Conservation (phyloP, 2,797 vertebrate species). For the Trachurus trachurus region DNA sequence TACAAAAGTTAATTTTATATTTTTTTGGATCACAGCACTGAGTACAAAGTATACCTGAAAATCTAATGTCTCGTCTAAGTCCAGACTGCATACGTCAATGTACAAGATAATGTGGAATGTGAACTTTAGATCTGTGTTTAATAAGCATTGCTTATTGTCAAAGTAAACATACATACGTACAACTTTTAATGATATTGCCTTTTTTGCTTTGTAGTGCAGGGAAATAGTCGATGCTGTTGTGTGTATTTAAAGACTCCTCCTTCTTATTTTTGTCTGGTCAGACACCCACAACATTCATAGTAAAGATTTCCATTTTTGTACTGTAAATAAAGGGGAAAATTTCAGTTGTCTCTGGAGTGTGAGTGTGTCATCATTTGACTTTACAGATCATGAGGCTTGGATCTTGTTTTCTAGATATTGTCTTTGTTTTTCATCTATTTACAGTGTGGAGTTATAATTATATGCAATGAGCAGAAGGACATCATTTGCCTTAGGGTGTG, state of each 20-base stretch:
- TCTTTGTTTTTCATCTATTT: background rate
- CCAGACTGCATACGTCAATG: slow-evolving; percentile 63
- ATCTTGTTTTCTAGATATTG: background rate
- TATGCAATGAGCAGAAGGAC: background rate
- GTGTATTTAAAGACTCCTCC: slow-evolving; percentile 41
- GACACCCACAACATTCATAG: slow-evolving; percentile 53
- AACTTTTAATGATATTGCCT: slow-evolving; percentile 43
- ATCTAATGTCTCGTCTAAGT: slow-evolving; percentile 28
- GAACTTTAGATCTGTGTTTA: slow-evolving; percentile 51
- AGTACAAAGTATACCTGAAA: slow-evolving; percentile 54
- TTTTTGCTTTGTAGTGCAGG: slow-evolving; percentile 60
- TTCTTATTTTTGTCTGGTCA: slow-evolving; percentile 61
- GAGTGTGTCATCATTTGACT: background rate
- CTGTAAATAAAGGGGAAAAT: slow-evolving; percentile 85
- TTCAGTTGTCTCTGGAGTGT: slow-evolving; percentile 12
- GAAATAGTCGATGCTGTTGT: slow-evolving; percentile 30
- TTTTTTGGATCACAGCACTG: slow-evolving; percentile 64
- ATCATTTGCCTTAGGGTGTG: no score
- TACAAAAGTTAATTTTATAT: slow-evolving; percentile 65
- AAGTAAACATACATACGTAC: slow-evolving; percentile 48
- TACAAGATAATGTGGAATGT: slow-evolving; percentile 69
- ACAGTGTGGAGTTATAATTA: background rate
- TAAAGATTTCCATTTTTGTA: slow-evolving; percentile 80
- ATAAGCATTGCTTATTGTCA: slow-evolving; percentile 45
- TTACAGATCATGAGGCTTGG: background rate